phyloP scores from a whole-genome alignment of 2,113 vertebrate genomes.

The Odobenus rosmarus region DNA sequence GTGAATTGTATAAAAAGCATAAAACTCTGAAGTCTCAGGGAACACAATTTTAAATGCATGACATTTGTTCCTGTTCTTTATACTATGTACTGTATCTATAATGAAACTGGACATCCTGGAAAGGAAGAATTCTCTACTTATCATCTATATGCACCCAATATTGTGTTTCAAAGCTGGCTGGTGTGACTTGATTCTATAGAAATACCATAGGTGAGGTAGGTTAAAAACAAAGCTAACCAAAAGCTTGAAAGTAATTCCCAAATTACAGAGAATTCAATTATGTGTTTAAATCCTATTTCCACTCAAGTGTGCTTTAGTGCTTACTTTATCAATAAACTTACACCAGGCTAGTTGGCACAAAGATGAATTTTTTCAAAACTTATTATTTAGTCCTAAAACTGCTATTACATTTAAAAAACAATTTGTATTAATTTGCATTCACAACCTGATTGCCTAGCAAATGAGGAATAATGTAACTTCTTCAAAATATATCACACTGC shows the following conservation, averaged over 20 bases:
- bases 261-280: not conserved
- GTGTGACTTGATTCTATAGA: not conserved
- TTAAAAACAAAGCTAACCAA: not conserved
- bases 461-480: constrained; percentile 24
- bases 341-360: not conserved
- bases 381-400: not conserved
- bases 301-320: not conserved
- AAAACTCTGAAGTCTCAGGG: not conserved
- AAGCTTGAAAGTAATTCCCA: not conserved
- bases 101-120: not conserved
- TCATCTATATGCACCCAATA: not conserved
- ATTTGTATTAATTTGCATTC: constrained; percentile 30
- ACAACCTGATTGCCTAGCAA: not conserved
- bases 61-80: not conserved
- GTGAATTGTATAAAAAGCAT: not conserved
- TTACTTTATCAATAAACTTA: not conserved
- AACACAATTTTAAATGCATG: not conserved
- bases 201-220: not conserved
- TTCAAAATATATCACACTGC: not conserved
- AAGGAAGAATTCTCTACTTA: not conserved
- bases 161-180: not conserved
- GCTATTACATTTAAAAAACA: not conserved
- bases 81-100: not conserved
- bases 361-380: not conserved
- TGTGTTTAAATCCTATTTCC: not conserved